Conservation (phyloP, 2,888 invertebrate species). For the Lasioglossum villosulum region DNA sequence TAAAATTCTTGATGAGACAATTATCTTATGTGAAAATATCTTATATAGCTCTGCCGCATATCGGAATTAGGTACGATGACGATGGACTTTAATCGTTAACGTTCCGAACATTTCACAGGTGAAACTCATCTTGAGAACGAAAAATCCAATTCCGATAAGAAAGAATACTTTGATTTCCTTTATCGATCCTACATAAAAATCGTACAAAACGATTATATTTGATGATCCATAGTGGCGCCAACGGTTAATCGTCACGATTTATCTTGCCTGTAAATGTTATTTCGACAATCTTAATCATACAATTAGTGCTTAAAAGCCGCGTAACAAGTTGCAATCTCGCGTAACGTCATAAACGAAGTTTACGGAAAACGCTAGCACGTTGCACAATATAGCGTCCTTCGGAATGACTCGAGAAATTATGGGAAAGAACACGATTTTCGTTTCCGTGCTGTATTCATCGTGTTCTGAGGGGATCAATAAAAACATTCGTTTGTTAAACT, state of each 20-base stretch:
- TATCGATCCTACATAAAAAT: not conserved
- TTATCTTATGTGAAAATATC: not conserved
- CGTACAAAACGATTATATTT: not conserved
- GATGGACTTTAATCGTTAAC: not conserved
- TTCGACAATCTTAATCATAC: not conserved
- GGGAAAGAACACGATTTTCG: not conserved
- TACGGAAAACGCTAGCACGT: conserved; percentile 15
- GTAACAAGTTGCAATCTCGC: conserved; percentile 22
- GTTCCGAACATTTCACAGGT: not conserved
- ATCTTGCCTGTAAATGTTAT: not conserved
- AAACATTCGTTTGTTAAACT: conserved; percentile 58
- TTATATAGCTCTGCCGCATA: not conserved
- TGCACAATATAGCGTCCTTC: conserved; percentile 35
- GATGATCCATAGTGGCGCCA: not conserved
- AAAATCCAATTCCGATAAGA: not conserved
- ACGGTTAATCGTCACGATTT: not conserved
- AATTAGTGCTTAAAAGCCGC: not conserved
- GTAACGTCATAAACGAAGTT: conserved; percentile 40
- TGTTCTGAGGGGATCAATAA: conserved; percentile 42
- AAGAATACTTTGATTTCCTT: not conserved
- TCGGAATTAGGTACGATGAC: not conserved
- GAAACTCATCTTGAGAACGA: not conserved
- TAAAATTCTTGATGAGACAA: not conserved
- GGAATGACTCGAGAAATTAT: conserved; percentile 25
- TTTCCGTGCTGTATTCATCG: conserved; percentile 23